Evolutionary conservation across 2,888 invertebrate genomes (phyloP).

Genomic region (Mongoloraphidia duomilia): DNA sequence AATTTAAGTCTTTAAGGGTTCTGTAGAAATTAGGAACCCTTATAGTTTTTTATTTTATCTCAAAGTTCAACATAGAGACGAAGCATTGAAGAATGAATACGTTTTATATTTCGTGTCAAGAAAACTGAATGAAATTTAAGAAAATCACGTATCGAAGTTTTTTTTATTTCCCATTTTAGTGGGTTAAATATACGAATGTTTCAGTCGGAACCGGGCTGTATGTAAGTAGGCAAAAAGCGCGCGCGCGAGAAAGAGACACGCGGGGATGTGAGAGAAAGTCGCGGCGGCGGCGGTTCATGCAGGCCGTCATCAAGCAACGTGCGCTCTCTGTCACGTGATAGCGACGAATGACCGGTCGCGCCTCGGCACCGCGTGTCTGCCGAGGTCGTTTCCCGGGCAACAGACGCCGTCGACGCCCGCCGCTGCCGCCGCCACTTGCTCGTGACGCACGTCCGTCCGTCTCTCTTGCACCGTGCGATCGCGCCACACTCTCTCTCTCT

Average conservation of each 20-base stretch:
- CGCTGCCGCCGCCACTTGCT: conserved; percentile 22
- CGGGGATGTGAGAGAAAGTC: conserved; percentile 14
- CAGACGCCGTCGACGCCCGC: conserved; percentile 35
- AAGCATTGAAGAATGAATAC: too few relatives aligned
- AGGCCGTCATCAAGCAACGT: conserved; percentile 20
- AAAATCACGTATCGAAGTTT: conserved; percentile 3
- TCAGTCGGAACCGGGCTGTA: too few relatives aligned
- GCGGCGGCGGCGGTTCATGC: conserved; percentile 22
- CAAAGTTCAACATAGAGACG: too few relatives aligned
- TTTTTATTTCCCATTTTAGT: not conserved
- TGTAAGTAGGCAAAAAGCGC: too few relatives aligned
- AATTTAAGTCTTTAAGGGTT: too few relatives aligned
- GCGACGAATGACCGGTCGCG: conserved; percentile 16
- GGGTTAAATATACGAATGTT: too few relatives aligned
- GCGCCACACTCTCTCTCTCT: too few relatives aligned
- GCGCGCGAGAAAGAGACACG: conserved; percentile 20
- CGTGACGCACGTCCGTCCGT: conserved; percentile 26
- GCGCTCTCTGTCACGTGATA: conserved; percentile 20
- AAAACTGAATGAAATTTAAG: too few relatives aligned
- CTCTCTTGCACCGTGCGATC: too few relatives aligned
- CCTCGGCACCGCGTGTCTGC: conserved; percentile 18
- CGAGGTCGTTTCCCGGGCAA: conserved; percentile 34
- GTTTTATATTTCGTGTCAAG: too few relatives aligned
- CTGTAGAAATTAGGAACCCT: too few relatives aligned
- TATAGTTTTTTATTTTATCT: too few relatives aligned